phyloP scores from a whole-genome alignment of 2,888 invertebrate species.

The Oxyteleia sp. region DNA sequence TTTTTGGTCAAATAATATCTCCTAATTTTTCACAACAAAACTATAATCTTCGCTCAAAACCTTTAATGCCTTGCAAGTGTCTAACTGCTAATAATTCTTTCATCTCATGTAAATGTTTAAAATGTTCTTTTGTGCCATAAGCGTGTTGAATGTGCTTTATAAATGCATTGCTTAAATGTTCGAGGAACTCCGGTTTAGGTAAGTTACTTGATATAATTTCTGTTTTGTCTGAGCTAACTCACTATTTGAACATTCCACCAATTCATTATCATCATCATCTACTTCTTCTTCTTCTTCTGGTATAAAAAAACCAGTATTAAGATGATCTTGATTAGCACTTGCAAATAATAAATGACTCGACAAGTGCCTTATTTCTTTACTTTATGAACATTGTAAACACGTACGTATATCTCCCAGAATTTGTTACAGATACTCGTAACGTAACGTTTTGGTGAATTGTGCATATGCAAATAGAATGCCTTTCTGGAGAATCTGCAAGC shows the following conservation, averaged over 20 bases:
- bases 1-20: too few relatives aligned
- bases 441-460: constrained; percentile 13
- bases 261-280: neutral
- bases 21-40: too few relatives aligned
- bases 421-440: too few relatives aligned
- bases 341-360: too few relatives aligned
- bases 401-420: neutral
- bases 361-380: too few relatives aligned
- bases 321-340: too few relatives aligned
- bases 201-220: neutral
- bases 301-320: too few relatives aligned
- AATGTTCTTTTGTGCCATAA: neutral
- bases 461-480: constrained; percentile 3
- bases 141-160: neutral
- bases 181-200: neutral
- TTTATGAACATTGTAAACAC: neutral
- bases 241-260: neutral
- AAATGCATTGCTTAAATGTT: neutral
- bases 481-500: neutral
- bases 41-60: too few relatives aligned
- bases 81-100: too few relatives aligned
- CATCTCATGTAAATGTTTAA: neutral
- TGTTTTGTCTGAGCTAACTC: neutral
- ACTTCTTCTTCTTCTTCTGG: neutral
- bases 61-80: too few relatives aligned